These are phyloP conservation scores for Alethe diademata DNA, from an alignment of 2,113 vertebrate species.

Conservation along the genomic window DNA sequence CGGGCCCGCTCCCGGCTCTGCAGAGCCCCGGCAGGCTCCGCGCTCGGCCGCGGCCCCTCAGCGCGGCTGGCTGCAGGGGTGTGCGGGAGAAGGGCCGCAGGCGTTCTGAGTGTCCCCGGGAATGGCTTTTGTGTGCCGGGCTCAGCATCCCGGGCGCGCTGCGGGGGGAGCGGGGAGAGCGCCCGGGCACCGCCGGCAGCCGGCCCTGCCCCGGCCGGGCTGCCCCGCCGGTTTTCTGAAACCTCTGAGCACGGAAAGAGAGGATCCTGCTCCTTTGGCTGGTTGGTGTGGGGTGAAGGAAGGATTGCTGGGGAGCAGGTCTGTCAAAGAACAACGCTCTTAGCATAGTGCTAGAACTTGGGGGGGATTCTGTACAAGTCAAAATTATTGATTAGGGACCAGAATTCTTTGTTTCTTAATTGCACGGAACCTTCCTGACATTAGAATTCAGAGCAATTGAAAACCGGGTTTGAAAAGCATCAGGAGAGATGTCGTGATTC, in stretches of 20 bases:
- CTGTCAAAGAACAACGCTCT: accelerated
- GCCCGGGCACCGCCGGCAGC: not conserved
- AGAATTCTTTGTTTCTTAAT: not conserved
- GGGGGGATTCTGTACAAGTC: accelerated
- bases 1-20: not conserved
- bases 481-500: not conserved
- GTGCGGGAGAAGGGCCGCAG: not conserved
- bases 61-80: too few species aligned
- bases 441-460: not conserved
- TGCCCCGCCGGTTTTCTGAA: accelerated
- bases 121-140: not conserved
- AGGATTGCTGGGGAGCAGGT: accelerated
- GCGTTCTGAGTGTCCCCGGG: not conserved
- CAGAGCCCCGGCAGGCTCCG: too few species aligned
- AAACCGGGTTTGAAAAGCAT: not conserved
- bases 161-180: not conserved
- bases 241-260: not conserved
- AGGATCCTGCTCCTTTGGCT: not conserved
- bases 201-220: accelerated
- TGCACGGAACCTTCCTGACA: not conserved
- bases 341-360: accelerated
- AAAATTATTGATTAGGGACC: not conserved
- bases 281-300: not conserved
- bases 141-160: not conserved
- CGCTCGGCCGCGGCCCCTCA: too few species aligned